Percentiles rank a stretch among this genome's conserved stretches.
Evolutionary conservation across 1,140 invertebrate genomes (phyloP).

Genomic region (Lepidurus packardi): DNA sequence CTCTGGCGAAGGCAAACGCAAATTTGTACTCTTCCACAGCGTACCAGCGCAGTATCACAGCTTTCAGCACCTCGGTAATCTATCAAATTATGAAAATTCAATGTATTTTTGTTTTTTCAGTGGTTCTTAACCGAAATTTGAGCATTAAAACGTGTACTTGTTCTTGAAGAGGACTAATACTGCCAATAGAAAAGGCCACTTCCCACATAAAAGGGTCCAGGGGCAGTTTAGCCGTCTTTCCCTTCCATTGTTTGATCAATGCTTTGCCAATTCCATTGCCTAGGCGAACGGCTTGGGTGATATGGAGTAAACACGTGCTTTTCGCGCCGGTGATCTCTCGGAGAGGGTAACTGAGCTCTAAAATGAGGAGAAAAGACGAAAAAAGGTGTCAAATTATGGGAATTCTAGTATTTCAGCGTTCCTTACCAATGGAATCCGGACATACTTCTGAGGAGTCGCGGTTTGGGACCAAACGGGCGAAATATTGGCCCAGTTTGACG

Average conservation of each 20-base stretch:
- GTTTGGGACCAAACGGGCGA: not conserved
- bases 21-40: not conserved
- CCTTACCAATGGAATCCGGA: not conserved
- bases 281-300: not conserved
- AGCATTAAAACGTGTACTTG: not conserved
- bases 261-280: not conserved
- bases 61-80: not conserved
- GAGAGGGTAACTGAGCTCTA: not conserved
- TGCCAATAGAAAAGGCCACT: not conserved
- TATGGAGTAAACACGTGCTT: not conserved
- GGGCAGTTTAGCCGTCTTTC: not conserved
- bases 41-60: not conserved
- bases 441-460: not conserved
- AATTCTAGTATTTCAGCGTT: not conserved
- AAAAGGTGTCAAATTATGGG: not conserved
- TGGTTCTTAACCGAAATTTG: too few relatives aligned
- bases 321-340: not conserved
- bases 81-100: not conserved
- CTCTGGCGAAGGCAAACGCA: not conserved
- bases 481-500: not conserved
- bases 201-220: constrained; percentile 5
- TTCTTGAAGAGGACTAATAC: not conserved
- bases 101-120: not conserved
- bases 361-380: not conserved
- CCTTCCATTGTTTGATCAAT: not conserved